Percentiles rank a stretch among this genome's conserved stretches.
Conservation (phyloP, 2,113 vertebrate genomes). For the Sterna hirundo region DNA sequence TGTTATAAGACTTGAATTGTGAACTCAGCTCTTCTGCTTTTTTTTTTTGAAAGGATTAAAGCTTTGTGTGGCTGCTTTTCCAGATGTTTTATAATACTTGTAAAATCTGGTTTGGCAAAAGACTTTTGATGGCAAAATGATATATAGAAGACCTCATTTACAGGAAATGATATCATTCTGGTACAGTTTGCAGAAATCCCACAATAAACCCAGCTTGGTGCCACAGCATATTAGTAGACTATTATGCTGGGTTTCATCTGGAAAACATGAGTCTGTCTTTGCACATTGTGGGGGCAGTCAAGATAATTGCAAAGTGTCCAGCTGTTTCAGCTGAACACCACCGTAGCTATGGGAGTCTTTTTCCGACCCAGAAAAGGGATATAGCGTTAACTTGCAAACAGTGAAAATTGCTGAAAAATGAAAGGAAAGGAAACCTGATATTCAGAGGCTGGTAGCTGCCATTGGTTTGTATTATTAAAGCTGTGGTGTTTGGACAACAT, state of each 20-base stretch:
- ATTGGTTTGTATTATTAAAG: constrained; percentile 18
- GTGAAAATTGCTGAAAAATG: constrained; percentile 70
- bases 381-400: constrained; percentile 63
- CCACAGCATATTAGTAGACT: constrained; percentile 62
- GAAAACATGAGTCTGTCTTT: constrained; percentile 61
- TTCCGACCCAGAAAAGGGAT: constrained; percentile 44
- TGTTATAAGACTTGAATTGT: background rate
- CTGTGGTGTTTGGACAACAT: background rate
- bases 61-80: constrained; percentile 54
- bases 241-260: constrained; percentile 57
- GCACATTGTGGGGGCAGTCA: constrained; percentile 38
- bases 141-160: constrained; percentile 74
- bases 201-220: constrained; percentile 79
- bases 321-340: constrained; percentile 65
- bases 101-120: constrained; percentile 72
- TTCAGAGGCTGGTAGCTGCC: background rate
- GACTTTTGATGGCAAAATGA: constrained; percentile 73
- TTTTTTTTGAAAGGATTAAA: constrained; percentile 54
- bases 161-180: constrained; percentile 78
- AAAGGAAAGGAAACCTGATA: constrained; percentile 27
- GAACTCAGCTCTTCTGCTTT: constrained; percentile 12
- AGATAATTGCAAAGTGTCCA: constrained; percentile 70
- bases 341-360: constrained; percentile 35
- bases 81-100: constrained; percentile 61
- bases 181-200: constrained; percentile 71